Conservation (phyloP, 2,797 vertebrate genomes). For the Hemibagrus guttatus region DNA sequence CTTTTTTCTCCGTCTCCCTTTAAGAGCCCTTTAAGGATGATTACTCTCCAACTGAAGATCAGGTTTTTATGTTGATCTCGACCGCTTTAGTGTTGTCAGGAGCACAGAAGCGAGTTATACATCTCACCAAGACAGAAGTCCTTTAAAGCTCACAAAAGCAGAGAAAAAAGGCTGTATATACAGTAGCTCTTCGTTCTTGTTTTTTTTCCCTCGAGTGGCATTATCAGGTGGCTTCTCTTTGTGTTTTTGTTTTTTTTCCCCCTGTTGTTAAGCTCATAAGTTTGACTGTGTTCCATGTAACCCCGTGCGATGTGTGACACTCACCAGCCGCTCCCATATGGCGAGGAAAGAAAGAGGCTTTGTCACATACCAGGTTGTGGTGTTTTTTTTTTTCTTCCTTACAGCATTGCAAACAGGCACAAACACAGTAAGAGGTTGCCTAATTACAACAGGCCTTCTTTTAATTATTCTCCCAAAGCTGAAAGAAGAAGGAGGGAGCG, state of each 20-base stretch:
- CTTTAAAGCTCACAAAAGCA: constrained; percentile 38
- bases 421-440: constrained; percentile 52
- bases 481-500: constrained; percentile 39
- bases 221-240: constrained; percentile 49
- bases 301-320: constrained; percentile 55
- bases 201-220: not conserved
- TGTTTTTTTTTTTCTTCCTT: constrained; percentile 28
- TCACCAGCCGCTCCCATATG: constrained; percentile 59
- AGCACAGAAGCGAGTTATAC: constrained; percentile 35
- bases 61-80: constrained; percentile 49
- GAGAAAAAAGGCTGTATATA: constrained; percentile 27
- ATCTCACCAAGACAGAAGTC: constrained; percentile 39
- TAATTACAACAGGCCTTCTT: constrained; percentile 60
- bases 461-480: constrained; percentile 59
- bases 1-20: constrained; percentile 22
- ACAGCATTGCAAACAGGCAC: constrained; percentile 53
- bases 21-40: constrained; percentile 45
- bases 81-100: constrained; percentile 34
- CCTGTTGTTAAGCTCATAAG: constrained; percentile 57
- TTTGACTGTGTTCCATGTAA: constrained; percentile 59
- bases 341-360: constrained; percentile 53
- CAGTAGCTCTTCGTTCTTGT: constrained; percentile 7
- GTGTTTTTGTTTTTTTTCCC: constrained; percentile 46
- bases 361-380: constrained; percentile 56
- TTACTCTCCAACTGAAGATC: constrained; percentile 47